phyloP scores from a whole-genome alignment of 2,888 invertebrate species.

The Nycteola revayana region DNA sequence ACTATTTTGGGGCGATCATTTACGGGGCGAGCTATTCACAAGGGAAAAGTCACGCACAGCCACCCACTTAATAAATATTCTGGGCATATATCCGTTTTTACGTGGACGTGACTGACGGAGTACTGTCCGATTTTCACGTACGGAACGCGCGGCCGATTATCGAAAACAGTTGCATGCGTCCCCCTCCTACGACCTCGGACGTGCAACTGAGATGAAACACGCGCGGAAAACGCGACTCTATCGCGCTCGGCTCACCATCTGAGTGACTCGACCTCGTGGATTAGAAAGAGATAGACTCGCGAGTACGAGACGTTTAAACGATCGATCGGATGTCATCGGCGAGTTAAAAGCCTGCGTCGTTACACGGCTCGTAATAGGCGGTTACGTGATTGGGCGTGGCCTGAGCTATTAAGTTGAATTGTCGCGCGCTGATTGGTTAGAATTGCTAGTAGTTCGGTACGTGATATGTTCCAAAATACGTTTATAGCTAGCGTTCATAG shows the following conservation, averaged over 20 bases:
- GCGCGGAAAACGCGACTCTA: constrained; percentile 79
- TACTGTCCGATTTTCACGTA: constrained; percentile 81
- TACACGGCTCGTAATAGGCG: constrained; percentile 81
- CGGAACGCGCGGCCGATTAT: constrained; percentile 81
- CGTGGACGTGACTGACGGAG: constrained; percentile 78
- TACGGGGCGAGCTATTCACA: constrained; percentile 73
- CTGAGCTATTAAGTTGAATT: constrained; percentile 78
- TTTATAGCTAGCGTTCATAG: constrained; percentile 78
- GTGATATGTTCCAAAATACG: constrained; percentile 82
- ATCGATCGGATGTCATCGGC: constrained; percentile 73
- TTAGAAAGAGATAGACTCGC: constrained; percentile 56
- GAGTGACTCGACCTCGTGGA: constrained; percentile 53
- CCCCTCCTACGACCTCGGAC: constrained; percentile 78
- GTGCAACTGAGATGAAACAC: constrained; percentile 79
- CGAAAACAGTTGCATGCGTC: constrained; percentile 81
- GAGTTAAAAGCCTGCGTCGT: constrained; percentile 81
- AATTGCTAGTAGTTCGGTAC: constrained; percentile 79
- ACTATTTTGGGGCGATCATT: constrained; percentile 73
- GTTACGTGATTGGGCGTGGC: constrained; percentile 82
- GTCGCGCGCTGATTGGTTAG: constrained; percentile 80
- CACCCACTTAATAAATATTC: constrained; percentile 84
- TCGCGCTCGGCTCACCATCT: constrained; percentile 66
- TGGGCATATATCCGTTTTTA: constrained; percentile 83
- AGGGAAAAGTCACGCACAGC: constrained; percentile 81
- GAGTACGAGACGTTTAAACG: constrained; percentile 44